Evolutionary conservation across 2,113 vertebrate species (phyloP), one percentile per base, ranked within the genome.

Genomic region (Columbina picui): DNA sequence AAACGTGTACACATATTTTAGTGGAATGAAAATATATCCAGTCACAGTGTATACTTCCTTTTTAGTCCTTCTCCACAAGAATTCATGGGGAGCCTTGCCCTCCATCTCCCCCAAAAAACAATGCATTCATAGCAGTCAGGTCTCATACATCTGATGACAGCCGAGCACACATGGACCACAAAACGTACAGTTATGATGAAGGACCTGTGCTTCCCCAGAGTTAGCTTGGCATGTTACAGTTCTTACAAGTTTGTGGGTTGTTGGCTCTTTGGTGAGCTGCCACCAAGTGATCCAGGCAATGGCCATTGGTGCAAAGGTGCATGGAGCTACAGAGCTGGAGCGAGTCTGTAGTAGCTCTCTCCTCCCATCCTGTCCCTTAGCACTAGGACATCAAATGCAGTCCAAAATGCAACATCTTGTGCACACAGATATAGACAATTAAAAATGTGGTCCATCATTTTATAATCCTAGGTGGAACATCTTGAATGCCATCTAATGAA

Each of bases 331-430:
- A 30, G 29, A 76, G 15, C 9, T 1, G 0, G 43, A 80, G 36
- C 9, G 7, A 60, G 30, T 27, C 27, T 60, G 7, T 13, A 70
- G 21, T 12, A 56, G 12, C 4, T 68, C 34, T 38, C 22, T 59
- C 10, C 8, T 89, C 29, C 0, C 0, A 9, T 49, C n/a, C 41
- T 77, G 20, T 25, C 41, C 1, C 0, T 52, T 57, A 85, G 25
- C 5, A 3, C 10, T 30, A 34, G 30, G 36, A 17, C 41, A 68
- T 30, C 0, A 0, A 74, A 86, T 38, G 17, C 1, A 1, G 9
- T 55, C 47, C 34, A 81, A 74, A 90, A 73, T 0, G 1, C 21
- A 68, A 34, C 39, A 64, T 15, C 23, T 63, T 10, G 0, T 53
- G 64, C 32, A 55, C 20, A 45, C 10, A n/a, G n/a, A 74, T 17